Base-by-base conservation (phyloP, 2,797 vertebrate species). In the Psittacula echo region DNA sequence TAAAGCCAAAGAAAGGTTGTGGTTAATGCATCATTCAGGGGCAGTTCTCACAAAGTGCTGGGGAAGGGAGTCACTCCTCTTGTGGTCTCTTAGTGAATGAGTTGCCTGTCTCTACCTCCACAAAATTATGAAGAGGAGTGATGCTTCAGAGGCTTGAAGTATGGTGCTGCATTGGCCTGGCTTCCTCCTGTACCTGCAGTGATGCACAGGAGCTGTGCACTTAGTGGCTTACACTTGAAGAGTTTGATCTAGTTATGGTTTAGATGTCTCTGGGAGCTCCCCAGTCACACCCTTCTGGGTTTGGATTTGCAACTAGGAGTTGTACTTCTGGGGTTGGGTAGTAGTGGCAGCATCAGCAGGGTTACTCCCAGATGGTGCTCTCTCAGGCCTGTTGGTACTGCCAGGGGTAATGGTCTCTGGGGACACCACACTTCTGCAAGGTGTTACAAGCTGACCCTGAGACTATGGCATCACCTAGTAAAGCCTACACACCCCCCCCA, bases 361-460 rank as follows among this genome's bases (percentile, higher is more conserved):
- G 26, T 39, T 53, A 13, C 27, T 61, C 32, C 42, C 9, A 16
- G 30, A 1, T 54, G 32, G 30, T 48, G 34, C 2, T 75, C 7
- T 13, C 11, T 13, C 21, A 47, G 42, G n/a, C 17, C 22, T 84
- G 0, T 3, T 61, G 39, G 44, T 64, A 62, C 41, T 74, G 21
- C n/a, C 5, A 14, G 17, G 10, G 44, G n/a, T 20, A 48, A 23
- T 34, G 10, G 15, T 4, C 17, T 62, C 24, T 12, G 15, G 47
- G 45, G 37, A 47, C n/a, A 29, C 3, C 0, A 2, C 0, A 1
- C 53, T 76, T 53, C 37, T 58, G 77, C 8, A 12, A 30, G 45
- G 56, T 0, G 0, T 74, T 64, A 34, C 2, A 27, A 10, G 34
- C 23, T 60, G 27, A 19, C 13, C 75, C 22, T 39, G 11, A 21